These are phyloP conservation scores for Eupeodes corollae DNA, from an alignment of 1,140 invertebrate genomes.

Conservation along the genomic window DNA sequence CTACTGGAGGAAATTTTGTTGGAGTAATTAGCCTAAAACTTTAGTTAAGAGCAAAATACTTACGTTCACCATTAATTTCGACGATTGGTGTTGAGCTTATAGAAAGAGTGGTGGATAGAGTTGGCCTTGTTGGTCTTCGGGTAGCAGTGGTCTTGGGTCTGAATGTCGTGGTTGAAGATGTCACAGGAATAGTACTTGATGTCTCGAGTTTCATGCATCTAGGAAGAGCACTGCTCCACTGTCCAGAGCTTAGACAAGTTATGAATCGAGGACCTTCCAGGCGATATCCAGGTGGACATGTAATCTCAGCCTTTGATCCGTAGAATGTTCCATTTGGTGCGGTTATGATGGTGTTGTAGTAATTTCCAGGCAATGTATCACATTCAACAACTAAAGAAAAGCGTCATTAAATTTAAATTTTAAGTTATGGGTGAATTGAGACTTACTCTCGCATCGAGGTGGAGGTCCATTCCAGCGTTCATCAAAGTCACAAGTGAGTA, in stretches of 20 bases:
- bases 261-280: slow-evolving; percentile 57
- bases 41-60: slow-evolving; percentile 3
- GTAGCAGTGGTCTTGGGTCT: slow-evolving; percentile 3
- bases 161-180: slow-evolving; percentile 8
- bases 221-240: slow-evolving; percentile 66
- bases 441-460: slow-evolving; percentile 70
- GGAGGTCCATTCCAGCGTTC: slow-evolving; percentile 89
- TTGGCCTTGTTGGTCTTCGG: slow-evolving; percentile 21
- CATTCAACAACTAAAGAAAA: slow-evolving; percentile 61
- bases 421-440: too few species aligned
- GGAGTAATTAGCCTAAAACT: background rate
- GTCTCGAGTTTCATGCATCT: slow-evolving; percentile 52
- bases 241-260: slow-evolving; percentile 60
- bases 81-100: slow-evolving; percentile 7
- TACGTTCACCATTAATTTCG: slow-evolving; percentile 31
- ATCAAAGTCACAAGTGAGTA: slow-evolving; percentile 81
- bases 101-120: slow-evolving; percentile 21
- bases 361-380: slow-evolving; percentile 55
- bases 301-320: slow-evolving; percentile 62
- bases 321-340: slow-evolving; percentile 53
- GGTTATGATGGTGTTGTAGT: slow-evolving; percentile 56
- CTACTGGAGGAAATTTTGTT: slow-evolving; percentile 1
- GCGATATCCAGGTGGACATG: slow-evolving; percentile 57
- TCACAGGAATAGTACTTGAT: slow-evolving; percentile 20
- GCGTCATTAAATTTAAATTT: background rate